A percentile compares a stretch with the other conserved stretches of the same genome.
phyloP scores from a whole-genome alignment of 2,888 invertebrate genomes.

The Drosophila merina region DNA sequence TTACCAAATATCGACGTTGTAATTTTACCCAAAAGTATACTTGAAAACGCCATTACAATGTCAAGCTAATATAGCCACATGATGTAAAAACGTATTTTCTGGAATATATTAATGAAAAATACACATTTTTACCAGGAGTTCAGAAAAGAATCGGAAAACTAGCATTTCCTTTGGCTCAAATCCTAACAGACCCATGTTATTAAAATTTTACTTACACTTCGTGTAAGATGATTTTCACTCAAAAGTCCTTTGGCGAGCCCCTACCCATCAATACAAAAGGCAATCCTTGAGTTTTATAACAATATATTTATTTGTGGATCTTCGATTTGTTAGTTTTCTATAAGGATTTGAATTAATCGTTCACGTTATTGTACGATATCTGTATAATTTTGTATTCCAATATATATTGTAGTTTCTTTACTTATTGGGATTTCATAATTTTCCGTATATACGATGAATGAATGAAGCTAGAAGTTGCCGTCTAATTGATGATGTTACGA shows the following conservation, averaged over 20 bases:
- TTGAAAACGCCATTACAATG: background rate
- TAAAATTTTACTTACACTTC: background rate
- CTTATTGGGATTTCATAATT: conserved; percentile 24
- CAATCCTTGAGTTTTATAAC: conserved; percentile 63
- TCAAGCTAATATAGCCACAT: background rate
- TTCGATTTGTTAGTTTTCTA: conserved; percentile 41
- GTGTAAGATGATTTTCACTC: background rate
- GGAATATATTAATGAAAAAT: background rate
- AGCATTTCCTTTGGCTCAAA: background rate
- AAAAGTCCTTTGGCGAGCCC: background rate
- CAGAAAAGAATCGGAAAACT: background rate
- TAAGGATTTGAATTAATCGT: conserved; percentile 39
- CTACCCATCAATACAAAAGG: background rate
- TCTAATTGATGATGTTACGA: conserved; percentile 23
- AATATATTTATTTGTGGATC: conserved; percentile 67
- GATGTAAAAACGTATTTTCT: background rate
- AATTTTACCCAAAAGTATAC: conserved; percentile 15
- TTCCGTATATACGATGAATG: conserved; percentile 43
- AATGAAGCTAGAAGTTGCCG: conserved; percentile 44
- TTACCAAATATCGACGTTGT: background rate
- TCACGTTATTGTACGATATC: conserved; percentile 29
- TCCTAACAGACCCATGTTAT: background rate
- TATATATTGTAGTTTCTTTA: conserved; percentile 42
- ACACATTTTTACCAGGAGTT: background rate
- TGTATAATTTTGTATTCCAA: conserved; percentile 62